Base-by-base conservation (phyloP, 2,888 invertebrate species). In the Serrognathus titanus region DNA sequence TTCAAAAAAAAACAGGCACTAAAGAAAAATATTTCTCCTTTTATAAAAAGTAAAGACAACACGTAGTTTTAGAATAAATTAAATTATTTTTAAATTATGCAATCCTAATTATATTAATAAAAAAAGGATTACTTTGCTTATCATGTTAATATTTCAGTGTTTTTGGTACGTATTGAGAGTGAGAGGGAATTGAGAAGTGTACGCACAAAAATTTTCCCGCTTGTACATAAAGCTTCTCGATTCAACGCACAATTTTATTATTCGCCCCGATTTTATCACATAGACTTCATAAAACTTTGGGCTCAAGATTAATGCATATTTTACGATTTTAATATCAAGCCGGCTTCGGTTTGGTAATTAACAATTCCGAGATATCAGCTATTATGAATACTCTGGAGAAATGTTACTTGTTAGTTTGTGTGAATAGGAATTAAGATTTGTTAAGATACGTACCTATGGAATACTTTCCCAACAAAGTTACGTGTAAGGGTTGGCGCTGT, bases 171-270 rank as follows among this genome's bases (percentile, higher is more conserved):
- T 6, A 31, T 31, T 2, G 7, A 31, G 24, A 7, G 24, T 31
- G 24, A 31, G 24, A 31, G 24, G 24, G 24, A 31, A 7, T 31
- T 31, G 24, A 31, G 24, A 31, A 31, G 24, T 31, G 24, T 31
- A 31, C 24, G 24, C 24, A 31, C 24, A 31, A 31, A 31, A 31
- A 31, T 31, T 3, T 31, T 31, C 6, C 24, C 24, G 24, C 24
- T 31, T 31, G 24, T 31, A 31, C 24, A 31, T 31, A 31, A 31
- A 31, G 45, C 20, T 45, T 31, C 67, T 66, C 70, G 69, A 71
- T 70, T 66, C 70, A 63, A 69, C 70, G 71, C 71, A 70, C 70
- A 71, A 73, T 74, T 74, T 74, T 74, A 74, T 74, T 72, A 73
- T 74, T 71, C 71, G 68, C 65, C 64, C 64, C 67, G 74, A 74